Evolutionary conservation across 2,888 invertebrate genomes (phyloP).

Genomic region (Drosophila nr. medialis): DNA sequence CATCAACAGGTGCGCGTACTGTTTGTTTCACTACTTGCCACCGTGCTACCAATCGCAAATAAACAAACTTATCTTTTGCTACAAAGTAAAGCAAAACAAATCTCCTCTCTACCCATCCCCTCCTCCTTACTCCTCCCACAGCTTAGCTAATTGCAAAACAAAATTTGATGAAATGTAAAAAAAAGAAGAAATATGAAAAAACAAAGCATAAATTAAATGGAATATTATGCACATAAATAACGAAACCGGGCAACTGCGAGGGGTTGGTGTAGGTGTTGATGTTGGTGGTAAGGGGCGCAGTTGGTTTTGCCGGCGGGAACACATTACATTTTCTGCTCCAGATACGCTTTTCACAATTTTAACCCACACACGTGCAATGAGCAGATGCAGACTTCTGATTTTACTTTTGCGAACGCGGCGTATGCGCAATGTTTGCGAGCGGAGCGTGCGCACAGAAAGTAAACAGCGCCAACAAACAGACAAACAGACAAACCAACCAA

Average conservation of each 20-base stretch:
- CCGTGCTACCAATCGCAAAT: conserved; percentile 13
- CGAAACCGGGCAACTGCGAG: conserved; percentile 6
- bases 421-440: conserved; percentile 75
- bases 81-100: neutral
- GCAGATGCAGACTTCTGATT: conserved; percentile 63
- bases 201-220: conserved; percentile 25
- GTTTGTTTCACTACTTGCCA: neutral
- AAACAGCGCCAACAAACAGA: conserved; percentile 50
- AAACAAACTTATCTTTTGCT: conserved; percentile 39
- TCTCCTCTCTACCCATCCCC: neutral
- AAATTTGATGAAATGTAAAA: conserved; percentile 7
- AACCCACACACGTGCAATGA: conserved; percentile 40
- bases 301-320: conserved; percentile 20
- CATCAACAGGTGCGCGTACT: conserved; percentile 5
- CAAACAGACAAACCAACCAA: conserved; percentile 31
- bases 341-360: conserved; percentile 79
- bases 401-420: conserved; percentile 67
- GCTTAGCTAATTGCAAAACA: conserved; percentile 42
- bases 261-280: neutral
- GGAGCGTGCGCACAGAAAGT: conserved; percentile 45
- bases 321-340: conserved; percentile 78
- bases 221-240: conserved; percentile 51
- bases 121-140: too few species aligned
- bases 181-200: conserved; percentile 1
- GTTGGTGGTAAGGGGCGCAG: conserved; percentile 7